Conservation (phyloP, 2,113 vertebrate species). For the Dicaeum eximium region DNA sequence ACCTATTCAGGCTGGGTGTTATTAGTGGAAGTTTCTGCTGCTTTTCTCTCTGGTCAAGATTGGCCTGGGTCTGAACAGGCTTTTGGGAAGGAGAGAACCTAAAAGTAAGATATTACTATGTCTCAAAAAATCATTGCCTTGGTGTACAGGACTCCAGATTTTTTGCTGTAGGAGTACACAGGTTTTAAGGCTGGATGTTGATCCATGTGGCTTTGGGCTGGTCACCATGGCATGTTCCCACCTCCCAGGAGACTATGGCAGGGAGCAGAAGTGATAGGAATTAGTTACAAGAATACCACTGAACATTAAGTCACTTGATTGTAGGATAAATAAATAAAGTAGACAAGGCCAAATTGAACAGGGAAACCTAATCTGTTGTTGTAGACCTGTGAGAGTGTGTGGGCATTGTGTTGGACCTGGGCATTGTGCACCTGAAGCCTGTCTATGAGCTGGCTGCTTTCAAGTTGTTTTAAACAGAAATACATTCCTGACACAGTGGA, state of each 20-base stretch:
- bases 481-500: neutral
- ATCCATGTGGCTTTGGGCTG: neutral
- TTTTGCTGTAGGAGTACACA: neutral
- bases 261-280: neutral
- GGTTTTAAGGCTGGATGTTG: fast-evolving
- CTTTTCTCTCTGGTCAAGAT: neutral
- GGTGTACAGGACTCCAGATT: neutral
- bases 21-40: neutral
- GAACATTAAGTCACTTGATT: neutral
- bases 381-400: neutral
- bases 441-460: neutral
- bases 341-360: neutral
- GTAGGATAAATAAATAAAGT: neutral
- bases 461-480: neutral
- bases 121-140: neutral
- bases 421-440: neutral
- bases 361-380: neutral
- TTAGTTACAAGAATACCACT: neutral
- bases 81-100: neutral
- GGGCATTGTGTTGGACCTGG: neutral
- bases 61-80: neutral
- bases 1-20: neutral
- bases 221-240: fast-evolving
- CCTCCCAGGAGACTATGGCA: neutral
- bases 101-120: neutral